These are phyloP conservation scores for Bombus vancouverensis DNA, from an alignment of 1,140 invertebrate species.

Conservation along the genomic window DNA sequence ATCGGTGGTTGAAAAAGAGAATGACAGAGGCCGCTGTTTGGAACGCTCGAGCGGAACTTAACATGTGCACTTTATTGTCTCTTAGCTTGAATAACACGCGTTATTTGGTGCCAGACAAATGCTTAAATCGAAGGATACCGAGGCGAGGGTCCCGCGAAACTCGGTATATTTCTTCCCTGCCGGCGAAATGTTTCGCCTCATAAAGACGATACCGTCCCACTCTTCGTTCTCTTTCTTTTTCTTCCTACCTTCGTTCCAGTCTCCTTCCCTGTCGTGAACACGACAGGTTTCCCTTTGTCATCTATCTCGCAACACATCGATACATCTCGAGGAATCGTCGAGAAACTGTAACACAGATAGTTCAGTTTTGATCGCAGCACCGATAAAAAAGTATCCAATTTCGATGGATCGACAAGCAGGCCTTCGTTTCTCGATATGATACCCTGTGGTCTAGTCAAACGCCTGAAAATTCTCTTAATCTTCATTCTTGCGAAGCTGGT, in stretches of 20 bases:
- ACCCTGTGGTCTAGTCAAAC: neutral
- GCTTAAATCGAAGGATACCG: constrained; percentile 61
- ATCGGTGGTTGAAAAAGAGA: neutral
- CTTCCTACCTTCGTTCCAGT: neutral
- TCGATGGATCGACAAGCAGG: constrained; percentile 1
- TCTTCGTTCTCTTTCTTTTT: neutral
- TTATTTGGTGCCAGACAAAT: constrained; percentile 73
- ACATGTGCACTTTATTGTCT: constrained; percentile 73
- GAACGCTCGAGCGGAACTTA: constrained; percentile 52
- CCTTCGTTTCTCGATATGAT: neutral
- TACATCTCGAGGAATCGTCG: constrained; percentile 37
- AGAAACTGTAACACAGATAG: constrained; percentile 31
- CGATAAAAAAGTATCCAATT: constrained; percentile 43
- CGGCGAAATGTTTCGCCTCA: constrained; percentile 54
- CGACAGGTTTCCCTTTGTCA: constrained; percentile 48
- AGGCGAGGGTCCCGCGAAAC: constrained; percentile 36
- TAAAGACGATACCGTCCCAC: constrained; percentile 37
- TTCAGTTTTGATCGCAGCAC: constrained; percentile 28
- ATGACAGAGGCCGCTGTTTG: constrained; percentile 2
- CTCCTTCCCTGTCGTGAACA: constrained; percentile 30
- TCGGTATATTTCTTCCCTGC: constrained; percentile 53
- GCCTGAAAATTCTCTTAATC: neutral
- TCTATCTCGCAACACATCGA: constrained; percentile 43
- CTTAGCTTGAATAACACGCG: constrained; percentile 71
- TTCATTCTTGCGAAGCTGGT: neutral